Conservation (phyloP, 2,113 vertebrate species). For the Sinocyclocheilus maitianheensis region DNA sequence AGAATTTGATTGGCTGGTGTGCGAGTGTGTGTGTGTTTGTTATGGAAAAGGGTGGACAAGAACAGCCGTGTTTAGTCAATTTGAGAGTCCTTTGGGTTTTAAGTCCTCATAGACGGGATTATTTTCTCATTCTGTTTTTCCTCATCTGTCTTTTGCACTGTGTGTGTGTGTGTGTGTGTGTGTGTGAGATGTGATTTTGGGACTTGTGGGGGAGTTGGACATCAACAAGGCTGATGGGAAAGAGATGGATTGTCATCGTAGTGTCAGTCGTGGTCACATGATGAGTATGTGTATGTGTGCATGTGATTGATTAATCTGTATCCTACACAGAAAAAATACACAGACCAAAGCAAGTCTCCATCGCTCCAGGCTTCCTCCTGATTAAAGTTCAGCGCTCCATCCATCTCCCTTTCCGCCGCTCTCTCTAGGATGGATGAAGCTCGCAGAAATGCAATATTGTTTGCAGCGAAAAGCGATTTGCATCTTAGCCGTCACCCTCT, state of each 20-base stretch:
- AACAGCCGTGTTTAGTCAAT: background rate
- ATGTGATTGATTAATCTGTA: constrained; percentile 81
- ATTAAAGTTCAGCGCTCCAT: constrained; percentile 80
- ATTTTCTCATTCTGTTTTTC: constrained; percentile 38
- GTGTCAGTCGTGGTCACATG: constrained; percentile 75
- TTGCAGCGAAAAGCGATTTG: constrained; percentile 62
- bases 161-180: constrained; percentile 1
- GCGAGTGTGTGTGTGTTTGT: constrained; percentile 4
- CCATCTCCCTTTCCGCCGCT: constrained; percentile 69
- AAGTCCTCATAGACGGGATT: constrained; percentile 38
- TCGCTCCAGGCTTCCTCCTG: constrained; percentile 75
- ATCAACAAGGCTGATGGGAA: constrained; percentile 71
- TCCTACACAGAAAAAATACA: constrained; percentile 69
- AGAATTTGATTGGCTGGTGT: constrained; percentile 16
- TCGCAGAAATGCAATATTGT: constrained; percentile 57
- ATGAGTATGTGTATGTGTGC: constrained; percentile 61
- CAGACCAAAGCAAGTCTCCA: constrained; percentile 21
- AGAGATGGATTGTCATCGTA: constrained; percentile 71
- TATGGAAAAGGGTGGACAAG: constrained; percentile 24
- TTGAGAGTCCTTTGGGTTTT: constrained; percentile 18
- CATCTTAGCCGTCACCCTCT: constrained; percentile 58
- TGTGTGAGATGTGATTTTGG: constrained; percentile 51
- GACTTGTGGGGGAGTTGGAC: constrained; percentile 49
- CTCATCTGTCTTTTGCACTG: constrained; percentile 44
- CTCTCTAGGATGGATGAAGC: constrained; percentile 58